phyloP scores from a whole-genome alignment of 2,113 vertebrate species.

The Hemiprocne comata region DNA sequence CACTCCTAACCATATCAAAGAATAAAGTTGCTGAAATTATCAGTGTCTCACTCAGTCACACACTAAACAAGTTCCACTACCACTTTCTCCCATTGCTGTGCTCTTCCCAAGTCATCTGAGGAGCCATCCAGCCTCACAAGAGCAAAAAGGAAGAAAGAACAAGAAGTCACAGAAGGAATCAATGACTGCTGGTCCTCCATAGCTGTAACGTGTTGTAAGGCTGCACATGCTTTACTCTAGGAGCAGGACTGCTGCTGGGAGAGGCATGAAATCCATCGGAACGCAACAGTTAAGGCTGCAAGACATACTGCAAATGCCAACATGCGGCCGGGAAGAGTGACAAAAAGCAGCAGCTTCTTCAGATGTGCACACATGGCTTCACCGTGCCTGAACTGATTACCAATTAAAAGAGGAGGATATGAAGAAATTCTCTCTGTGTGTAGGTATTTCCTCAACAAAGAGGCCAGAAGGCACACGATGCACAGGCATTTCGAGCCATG shows the following conservation, averaged over 20 bases:
- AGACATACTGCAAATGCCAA: background rate
- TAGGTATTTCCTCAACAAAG: background rate
- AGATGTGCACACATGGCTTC: background rate
- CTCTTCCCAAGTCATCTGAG: background rate
- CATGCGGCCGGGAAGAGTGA: rapidly evolving
- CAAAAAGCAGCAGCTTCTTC: background rate
- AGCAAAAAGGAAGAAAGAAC: background rate
- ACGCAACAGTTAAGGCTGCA: rapidly evolving
- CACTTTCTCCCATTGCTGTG: background rate
- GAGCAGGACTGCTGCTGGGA: background rate
- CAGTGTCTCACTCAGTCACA: rapidly evolving
- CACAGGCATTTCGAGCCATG: background rate
- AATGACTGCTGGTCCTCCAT: background rate
- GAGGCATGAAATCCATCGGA: background rate
- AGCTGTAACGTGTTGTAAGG: background rate
- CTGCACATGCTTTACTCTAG: background rate
- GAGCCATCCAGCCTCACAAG: rapidly evolving
- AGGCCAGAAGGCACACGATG: rapidly evolving
- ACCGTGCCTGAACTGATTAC: background rate
- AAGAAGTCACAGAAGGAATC: background rate
- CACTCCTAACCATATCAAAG: background rate
- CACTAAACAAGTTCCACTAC: background rate
- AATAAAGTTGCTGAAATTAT: background rate
- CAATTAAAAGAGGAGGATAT: background rate
- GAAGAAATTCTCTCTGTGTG: rapidly evolving